phyloP scores from a whole-genome alignment of 2,797 vertebrate species.

The Corythornis leucogaster region DNA sequence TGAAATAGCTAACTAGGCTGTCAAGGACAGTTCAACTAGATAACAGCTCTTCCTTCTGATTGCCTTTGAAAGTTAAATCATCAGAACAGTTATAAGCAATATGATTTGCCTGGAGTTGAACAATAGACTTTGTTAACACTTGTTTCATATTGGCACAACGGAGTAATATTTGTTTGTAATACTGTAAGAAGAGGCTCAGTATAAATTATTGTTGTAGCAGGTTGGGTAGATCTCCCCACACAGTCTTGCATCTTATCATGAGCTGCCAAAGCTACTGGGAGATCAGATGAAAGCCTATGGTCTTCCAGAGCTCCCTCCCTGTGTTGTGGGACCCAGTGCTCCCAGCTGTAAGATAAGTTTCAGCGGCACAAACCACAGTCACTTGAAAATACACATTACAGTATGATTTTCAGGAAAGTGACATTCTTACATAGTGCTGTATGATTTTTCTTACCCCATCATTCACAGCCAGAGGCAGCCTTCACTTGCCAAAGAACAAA shows the following conservation, averaged over 20 bases:
- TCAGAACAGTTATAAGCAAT: rapidly evolving
- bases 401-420: neutral
- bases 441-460: neutral
- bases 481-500: neutral
- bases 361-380: neutral
- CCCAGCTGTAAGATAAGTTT: neutral
- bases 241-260: rapidly evolving
- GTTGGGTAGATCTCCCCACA: neutral
- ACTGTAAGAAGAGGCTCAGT: neutral
- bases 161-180: neutral
- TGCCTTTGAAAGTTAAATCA: neutral
- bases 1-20: neutral
- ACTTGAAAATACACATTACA: neutral
- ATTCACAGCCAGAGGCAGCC: neutral
- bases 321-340: neutral
- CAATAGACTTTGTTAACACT: neutral
- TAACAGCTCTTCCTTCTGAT: neutral
- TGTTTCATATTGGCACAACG: neutral
- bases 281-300: rapidly evolving
- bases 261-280: neutral
- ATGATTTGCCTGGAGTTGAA: neutral
- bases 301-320: neutral
- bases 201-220: neutral
- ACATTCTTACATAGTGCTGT: neutral
- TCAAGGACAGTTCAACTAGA: neutral